Evolutionary conservation across 92 coral and sea anemone species (phyloP), one percentile per base, ranked within the genome.

Genomic region (Paramuricea clavata): DNA sequence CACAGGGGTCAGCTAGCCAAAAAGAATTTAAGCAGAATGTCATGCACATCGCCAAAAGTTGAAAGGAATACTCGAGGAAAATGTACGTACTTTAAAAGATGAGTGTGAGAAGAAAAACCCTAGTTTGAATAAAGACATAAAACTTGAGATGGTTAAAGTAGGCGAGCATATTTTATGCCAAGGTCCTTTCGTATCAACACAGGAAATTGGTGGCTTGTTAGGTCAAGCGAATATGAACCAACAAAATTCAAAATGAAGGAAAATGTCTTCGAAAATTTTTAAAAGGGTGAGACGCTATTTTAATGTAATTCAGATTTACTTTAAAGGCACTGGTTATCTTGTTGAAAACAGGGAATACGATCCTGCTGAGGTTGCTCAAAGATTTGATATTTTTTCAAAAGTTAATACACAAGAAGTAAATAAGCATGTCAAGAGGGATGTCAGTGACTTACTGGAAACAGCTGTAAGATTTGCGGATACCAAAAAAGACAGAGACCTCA

Each of bases 401-500:
- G 17, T 36, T 31, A 23, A 0, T 33, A n/a, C 42, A 82, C 74
- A 5, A 13, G 68, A 43, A 0, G 36, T 81, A 43, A 81, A 71
- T 50, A 26, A 34, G 16, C 81, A 87, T 36, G 56, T 74, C 1
- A 42, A 56, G 47, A 33, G 42, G 16, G 68, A 56, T n/a, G 64
- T 88, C 31, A 83, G 91, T 13, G 36, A 56, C 23, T 47, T 88
- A 17, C 67, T 88, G 7, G 64, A 49, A 33, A 71, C 74, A 9
- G 65, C 91, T 34, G 9, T 81, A 19, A 5, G 60, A 56, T 87
- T 69, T 56, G 69, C 81, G 13, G 91, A 87, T 65, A 87, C 87
- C 2, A 87, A 87, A 64, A 70, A 62, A 16, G 91, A 88, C 41
- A 42, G 32, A 9, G 91, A 88, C 34, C 69, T 88, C 9, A 83